Conservation (phyloP, 1,140 invertebrate species). For the Drosophila sulfurigaster region DNA sequence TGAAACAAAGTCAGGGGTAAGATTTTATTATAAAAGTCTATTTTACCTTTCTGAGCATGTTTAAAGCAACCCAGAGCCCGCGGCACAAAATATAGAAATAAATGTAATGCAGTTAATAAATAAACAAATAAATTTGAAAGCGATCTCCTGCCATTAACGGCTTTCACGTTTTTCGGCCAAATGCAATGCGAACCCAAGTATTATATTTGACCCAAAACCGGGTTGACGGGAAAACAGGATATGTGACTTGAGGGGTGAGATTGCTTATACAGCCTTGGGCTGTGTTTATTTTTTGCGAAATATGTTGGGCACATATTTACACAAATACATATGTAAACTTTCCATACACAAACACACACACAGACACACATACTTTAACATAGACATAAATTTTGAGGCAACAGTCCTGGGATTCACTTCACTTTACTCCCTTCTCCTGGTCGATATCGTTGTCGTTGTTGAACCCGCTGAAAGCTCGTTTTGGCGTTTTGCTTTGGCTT, state of each 20-base stretch:
- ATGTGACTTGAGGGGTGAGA: slow-evolving; percentile 11
- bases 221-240: neutral
- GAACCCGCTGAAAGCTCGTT: slow-evolving; percentile 57
- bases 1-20: neutral
- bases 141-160: neutral
- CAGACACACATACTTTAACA: slow-evolving; percentile 2
- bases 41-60: neutral
- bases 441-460: neutral
- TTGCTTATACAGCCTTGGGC: slow-evolving; percentile 65
- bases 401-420: slow-evolving; percentile 33
- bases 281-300: slow-evolving; percentile 79
- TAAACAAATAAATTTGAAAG: slow-evolving; percentile 82
- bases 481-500: slow-evolving; percentile 72
- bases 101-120: slow-evolving; percentile 81
- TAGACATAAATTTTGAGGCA: slow-evolving; percentile 22
- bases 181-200: slow-evolving; percentile 37
- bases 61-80: slow-evolving; percentile 43
- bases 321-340: slow-evolving; percentile 74
- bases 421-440: slow-evolving; percentile 1
- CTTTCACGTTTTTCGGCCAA: slow-evolving; percentile 20
- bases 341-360: slow-evolving; percentile 24
- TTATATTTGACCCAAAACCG: slow-evolving; percentile 45
- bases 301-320: slow-evolving; percentile 80
- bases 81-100: slow-evolving; percentile 57
- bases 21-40: neutral